Percentiles rank a stretch among this genome's conserved stretches.
These are phyloP conservation scores for Drosophila kanekoi DNA, from an alignment of 2,888 invertebrate species.

Conservation along the genomic window DNA sequence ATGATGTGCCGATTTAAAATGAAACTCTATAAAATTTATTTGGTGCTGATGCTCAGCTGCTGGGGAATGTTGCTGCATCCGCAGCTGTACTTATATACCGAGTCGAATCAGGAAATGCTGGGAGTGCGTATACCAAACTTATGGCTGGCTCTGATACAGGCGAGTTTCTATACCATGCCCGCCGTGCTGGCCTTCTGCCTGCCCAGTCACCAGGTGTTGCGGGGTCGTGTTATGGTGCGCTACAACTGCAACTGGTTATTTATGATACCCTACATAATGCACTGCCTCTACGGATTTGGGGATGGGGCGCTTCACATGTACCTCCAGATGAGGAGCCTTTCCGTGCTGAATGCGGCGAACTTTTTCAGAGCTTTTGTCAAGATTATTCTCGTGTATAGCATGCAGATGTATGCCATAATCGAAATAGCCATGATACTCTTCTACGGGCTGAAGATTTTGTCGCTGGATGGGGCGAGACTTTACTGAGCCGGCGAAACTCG, in stretches of 20 bases:
- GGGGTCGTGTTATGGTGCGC: background rate
- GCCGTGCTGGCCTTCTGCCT: background rate
- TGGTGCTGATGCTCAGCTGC: background rate
- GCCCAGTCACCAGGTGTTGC: background rate
- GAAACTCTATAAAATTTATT: background rate
- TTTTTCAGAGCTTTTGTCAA: rapidly evolving
- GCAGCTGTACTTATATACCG: background rate
- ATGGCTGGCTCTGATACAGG: background rate
- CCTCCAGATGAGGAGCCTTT: rapidly evolving
- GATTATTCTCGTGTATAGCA: background rate
- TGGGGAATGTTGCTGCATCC: constrained; percentile 28
- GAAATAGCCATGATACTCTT: background rate
- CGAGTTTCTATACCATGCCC: constrained; percentile 9
- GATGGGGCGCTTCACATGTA: background rate
- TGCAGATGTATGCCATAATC: constrained; percentile 8
- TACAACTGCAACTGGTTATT: constrained; percentile 1
- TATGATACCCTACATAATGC: constrained; percentile 6
- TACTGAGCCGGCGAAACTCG: background rate
- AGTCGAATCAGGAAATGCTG: background rate
- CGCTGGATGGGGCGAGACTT: background rate
- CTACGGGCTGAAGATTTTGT: background rate
- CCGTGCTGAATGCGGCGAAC: background rate
- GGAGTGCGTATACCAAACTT: background rate
- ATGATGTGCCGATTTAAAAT: background rate
- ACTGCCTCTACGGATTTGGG: background rate